Conservation (phyloP, 2,113 vertebrate genomes). For the Grus americana region DNA sequence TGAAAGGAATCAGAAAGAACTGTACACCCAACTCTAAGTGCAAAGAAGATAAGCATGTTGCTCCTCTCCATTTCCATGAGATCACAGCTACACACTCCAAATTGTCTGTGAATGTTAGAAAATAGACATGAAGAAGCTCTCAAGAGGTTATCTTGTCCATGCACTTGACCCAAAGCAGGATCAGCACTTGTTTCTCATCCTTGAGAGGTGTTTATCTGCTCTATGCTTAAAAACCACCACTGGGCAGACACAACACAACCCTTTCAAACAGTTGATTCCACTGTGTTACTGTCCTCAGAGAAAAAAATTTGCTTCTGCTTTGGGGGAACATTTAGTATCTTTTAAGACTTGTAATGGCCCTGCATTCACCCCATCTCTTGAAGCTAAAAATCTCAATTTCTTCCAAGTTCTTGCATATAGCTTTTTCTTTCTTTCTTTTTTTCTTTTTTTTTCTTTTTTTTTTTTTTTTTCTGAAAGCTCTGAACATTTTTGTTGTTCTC, state of each 20-base stretch:
- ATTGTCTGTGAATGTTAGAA: neutral
- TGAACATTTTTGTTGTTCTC: neutral
- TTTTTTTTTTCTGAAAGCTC: neutral
- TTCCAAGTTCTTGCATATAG: neutral
- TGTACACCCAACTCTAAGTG: neutral
- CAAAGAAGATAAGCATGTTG: neutral
- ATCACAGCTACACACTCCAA: neutral
- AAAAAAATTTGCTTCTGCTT: neutral
- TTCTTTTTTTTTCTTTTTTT: too few species aligned
- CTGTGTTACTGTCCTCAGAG: neutral
- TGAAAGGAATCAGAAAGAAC: neutral
- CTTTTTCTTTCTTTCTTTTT: neutral
- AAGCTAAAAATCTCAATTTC: neutral
- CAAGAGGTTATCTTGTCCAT: neutral
- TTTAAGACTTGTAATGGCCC: neutral
- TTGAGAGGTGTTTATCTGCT: neutral
- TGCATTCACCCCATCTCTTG: neutral
- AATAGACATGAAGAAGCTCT: neutral
- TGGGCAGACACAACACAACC: neutral
- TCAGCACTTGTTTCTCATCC: neutral
- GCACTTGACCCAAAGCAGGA: neutral
- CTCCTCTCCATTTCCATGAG: neutral
- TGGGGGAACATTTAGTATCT: neutral
- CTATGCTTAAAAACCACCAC: neutral
- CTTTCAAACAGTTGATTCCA: neutral